Percentiles rank a stretch among this genome's conserved stretches.
These are phyloP conservation scores for Streptopelia turtur DNA, from an alignment of 2,797 vertebrate species.

Conservation along the genomic window DNA sequence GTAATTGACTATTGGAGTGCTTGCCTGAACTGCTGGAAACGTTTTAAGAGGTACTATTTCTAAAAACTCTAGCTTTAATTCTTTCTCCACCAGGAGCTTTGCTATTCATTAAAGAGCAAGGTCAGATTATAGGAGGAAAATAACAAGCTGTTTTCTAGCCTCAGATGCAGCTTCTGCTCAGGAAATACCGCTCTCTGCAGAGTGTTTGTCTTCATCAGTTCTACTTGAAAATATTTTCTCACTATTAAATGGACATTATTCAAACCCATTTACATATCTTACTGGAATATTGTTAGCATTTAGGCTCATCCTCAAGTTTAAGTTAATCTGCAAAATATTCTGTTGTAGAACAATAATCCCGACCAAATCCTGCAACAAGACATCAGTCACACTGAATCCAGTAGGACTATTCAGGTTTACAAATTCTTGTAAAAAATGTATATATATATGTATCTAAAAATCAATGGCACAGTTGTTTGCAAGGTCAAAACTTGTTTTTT, in stretches of 20 bases:
- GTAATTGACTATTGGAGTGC: neutral
- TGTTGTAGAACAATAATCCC: constrained; percentile 12
- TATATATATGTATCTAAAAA: neutral
- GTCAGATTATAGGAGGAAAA: constrained; percentile 3
- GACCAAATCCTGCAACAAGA: neutral
- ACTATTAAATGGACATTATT: constrained; percentile 15
- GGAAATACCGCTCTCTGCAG: neutral
- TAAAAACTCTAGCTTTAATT: constrained; percentile 15
- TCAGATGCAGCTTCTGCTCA: constrained; percentile 5
- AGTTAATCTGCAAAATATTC: constrained; percentile 30
- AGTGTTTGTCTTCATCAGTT: constrained; percentile 8
- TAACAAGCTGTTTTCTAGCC: neutral
- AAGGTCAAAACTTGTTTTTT: neutral
- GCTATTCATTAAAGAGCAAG: constrained; percentile 22
- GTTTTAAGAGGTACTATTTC: constrained; percentile 26
- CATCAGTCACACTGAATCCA: neutral
- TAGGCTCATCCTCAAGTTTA: constrained; percentile 29
- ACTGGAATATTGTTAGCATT: neutral
- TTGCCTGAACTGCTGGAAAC: constrained; percentile 9
- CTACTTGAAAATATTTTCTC: constrained; percentile 25
- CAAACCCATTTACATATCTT: constrained; percentile 9
- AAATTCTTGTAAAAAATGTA: neutral
- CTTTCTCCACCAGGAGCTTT: neutral
- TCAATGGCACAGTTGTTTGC: neutral
- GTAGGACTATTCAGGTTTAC: neutral